Percentiles rank a stretch among this genome's conserved stretches.
phyloP scores from a whole-genome alignment of 2,797 vertebrate genomes.

The Dicrostonyx torquatus region DNA sequence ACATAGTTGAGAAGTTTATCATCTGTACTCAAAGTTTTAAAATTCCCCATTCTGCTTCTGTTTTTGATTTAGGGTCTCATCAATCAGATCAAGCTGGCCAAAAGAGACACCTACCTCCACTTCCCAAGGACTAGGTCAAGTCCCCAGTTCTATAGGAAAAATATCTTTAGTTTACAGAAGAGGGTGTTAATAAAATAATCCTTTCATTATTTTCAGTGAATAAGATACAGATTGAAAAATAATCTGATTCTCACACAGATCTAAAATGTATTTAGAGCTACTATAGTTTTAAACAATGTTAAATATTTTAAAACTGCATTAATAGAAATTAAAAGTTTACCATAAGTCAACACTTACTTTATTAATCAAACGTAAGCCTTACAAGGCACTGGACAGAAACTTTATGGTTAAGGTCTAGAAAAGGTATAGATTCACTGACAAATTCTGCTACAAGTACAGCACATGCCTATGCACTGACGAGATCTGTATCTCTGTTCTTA shows the following conservation, averaged over 20 bases:
- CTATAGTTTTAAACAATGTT: conserved; percentile 25
- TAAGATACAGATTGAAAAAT: conserved; percentile 37
- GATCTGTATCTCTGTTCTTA: conserved; percentile 36
- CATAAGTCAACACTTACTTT: conserved; percentile 30
- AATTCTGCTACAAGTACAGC: conserved; percentile 15
- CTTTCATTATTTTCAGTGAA: conserved; percentile 4
- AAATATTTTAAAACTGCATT: conserved; percentile 42
- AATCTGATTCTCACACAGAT: background rate
- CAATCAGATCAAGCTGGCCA: background rate
- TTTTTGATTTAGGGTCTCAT: background rate
- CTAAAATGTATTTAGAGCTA: conserved; percentile 5
- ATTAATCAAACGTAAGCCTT: background rate
- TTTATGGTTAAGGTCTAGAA: conserved; percentile 21
- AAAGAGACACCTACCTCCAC: background rate
- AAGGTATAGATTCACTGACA: conserved; percentile 17
- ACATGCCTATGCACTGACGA: background rate
- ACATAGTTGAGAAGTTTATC: background rate
- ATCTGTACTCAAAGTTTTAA: background rate
- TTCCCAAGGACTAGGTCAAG: background rate
- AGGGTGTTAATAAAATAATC: conserved; percentile 40
- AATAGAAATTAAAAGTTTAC: conserved; percentile 30
- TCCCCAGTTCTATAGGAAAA: background rate
- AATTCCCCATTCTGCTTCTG: background rate
- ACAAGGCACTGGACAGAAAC: background rate
- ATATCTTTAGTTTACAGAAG: background rate